These are phyloP conservation scores for Norana najaformis DNA, from an alignment of 2,888 invertebrate species.

Conservation along the genomic window DNA sequence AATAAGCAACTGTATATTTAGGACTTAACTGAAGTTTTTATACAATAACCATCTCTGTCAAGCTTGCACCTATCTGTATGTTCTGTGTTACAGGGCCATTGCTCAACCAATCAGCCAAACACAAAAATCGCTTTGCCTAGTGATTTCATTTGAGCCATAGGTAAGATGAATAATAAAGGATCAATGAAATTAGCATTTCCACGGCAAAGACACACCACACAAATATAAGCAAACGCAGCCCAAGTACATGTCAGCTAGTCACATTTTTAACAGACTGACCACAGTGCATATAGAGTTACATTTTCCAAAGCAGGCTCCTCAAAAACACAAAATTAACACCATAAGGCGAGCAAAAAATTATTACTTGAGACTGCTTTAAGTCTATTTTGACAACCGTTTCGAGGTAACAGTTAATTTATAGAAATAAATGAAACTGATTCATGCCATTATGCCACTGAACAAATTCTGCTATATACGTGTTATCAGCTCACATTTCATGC, in stretches of 20 bases:
- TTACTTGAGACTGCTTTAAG: neutral
- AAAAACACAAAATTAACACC: neutral
- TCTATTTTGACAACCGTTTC: neutral
- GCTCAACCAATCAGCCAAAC: neutral
- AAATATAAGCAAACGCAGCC: neutral
- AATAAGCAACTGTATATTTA: neutral
- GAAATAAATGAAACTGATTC: too few relatives aligned
- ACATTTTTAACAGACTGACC: too few relatives aligned
- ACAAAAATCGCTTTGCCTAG: neutral
- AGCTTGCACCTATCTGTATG: neutral
- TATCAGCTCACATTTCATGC: too few relatives aligned
- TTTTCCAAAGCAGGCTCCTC: too few relatives aligned
- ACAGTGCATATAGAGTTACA: too few relatives aligned
- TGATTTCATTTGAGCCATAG: neutral
- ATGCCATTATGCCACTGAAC: too few relatives aligned
- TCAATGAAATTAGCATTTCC: neutral
- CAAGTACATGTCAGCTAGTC: neutral
- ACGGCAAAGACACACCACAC: neutral
- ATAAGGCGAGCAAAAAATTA: neutral
- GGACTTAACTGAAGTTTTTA: neutral
- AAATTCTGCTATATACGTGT: too few relatives aligned
- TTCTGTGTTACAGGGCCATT: neutral
- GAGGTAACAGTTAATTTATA: too few relatives aligned
- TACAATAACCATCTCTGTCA: neutral
- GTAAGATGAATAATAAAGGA: neutral